These are phyloP conservation scores for Pheosia tremula DNA, from an alignment of 2,888 invertebrate genomes.

Conservation along the genomic window DNA sequence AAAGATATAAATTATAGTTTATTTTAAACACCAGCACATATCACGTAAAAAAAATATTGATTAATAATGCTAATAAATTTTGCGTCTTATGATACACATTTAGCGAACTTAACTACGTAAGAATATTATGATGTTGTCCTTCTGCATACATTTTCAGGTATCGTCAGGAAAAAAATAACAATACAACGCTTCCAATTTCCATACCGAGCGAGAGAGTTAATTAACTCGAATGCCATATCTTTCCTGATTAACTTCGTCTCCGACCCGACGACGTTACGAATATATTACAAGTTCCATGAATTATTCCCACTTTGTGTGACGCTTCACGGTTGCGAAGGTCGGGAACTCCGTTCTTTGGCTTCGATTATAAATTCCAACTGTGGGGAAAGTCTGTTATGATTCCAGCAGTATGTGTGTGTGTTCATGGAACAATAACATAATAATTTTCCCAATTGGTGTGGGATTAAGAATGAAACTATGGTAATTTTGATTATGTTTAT, in stretches of 20 bases:
- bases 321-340: slow-evolving; percentile 9
- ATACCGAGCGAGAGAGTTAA: slow-evolving; percentile 57
- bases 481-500: neutral
- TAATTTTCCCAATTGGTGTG: neutral
- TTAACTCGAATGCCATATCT: slow-evolving; percentile 63
- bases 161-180: neutral
- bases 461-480: neutral
- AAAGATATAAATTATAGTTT: too few species aligned
- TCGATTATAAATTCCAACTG: slow-evolving; percentile 10
- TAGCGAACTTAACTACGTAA: too few species aligned
- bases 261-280: slow-evolving; percentile 44
- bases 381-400: neutral
- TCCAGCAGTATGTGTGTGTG: neutral
- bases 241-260: slow-evolving; percentile 59
- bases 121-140: too few species aligned
- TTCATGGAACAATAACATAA: neutral
- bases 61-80: too few species aligned
- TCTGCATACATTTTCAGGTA: too few species aligned
- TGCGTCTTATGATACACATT: too few species aligned
- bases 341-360: slow-evolving; percentile 15
- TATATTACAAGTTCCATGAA: slow-evolving; percentile 42
- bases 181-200: slow-evolving; percentile 33
- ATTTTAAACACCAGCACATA: too few species aligned
- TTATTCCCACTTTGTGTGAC: slow-evolving; percentile 35
- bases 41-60: too few species aligned